A percentile compares a stretch with the other conserved stretches of the same genome.
Conservation (phyloP, 2,113 vertebrate species). For the Casuarius casuarius region DNA sequence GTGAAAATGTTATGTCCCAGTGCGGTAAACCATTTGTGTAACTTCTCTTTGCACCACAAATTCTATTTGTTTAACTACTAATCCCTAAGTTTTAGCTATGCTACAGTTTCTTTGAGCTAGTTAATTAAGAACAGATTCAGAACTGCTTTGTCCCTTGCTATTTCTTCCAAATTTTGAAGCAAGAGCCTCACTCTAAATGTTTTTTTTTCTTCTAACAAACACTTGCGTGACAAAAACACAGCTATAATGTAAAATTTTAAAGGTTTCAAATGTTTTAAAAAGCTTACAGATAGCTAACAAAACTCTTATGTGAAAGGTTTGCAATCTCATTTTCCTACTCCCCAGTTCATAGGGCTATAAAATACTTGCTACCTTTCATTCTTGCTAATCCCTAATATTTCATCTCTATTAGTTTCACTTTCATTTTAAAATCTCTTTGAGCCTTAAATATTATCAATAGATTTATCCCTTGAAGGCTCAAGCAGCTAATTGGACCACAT, state of each 20-base stretch:
- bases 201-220: neutral
- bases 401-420: neutral
- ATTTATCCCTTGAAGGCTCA: neutral
- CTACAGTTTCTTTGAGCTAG: neutral
- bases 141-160: neutral
- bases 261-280: neutral
- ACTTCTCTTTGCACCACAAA: neutral
- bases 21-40: neutral
- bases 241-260: neutral
- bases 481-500: neutral
- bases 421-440: neutral
- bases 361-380: neutral
- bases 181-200: neutral
- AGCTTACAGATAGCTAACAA: too few species aligned
- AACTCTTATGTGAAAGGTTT: too few species aligned
- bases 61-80: conserved; percentile 15
- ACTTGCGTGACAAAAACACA: neutral
- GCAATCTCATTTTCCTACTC: neutral
- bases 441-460: neutral
- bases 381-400: neutral
- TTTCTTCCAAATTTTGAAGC: neutral
- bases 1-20: conserved; percentile 33
- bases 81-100: neutral
- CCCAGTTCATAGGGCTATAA: neutral
- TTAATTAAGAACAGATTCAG: conserved; percentile 7